Evolutionary conservation across 2,888 invertebrate species (phyloP).

Genomic region (Norana najaformis): DNA sequence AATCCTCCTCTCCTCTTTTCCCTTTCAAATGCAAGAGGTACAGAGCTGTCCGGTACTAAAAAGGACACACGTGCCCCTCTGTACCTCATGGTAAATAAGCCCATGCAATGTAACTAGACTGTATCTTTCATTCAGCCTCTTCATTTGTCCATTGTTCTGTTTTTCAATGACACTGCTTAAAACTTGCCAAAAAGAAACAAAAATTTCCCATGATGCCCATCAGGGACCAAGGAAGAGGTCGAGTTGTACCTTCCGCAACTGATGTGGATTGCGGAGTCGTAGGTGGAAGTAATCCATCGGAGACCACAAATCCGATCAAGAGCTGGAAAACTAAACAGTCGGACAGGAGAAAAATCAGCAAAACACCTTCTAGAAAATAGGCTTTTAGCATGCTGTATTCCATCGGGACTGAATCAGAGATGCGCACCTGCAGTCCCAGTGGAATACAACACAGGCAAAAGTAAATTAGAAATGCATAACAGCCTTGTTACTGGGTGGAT

Average conservation of each 20-base stretch:
- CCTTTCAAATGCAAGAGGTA: background rate
- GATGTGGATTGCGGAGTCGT: background rate
- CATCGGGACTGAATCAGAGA: background rate
- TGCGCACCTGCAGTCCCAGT: background rate
- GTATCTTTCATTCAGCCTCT: background rate
- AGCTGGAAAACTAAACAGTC: conserved; percentile 18
- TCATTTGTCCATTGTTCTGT: background rate
- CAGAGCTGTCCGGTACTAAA: background rate
- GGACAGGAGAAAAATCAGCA: background rate
- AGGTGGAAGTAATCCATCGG: conserved; percentile 16
- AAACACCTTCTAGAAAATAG: background rate
- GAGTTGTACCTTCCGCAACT: conserved; percentile 15
- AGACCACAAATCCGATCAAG: background rate
- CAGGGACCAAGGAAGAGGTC: background rate
- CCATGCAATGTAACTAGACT: background rate
- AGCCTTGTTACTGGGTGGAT: background rate
- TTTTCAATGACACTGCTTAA: background rate
- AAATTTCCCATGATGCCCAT: background rate
- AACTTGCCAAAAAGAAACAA: background rate
- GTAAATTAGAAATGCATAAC: conserved; percentile 7
- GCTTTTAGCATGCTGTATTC: background rate
- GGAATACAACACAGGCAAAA: conserved; percentile 9
- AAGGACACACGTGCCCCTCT: background rate
- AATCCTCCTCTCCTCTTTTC: background rate
- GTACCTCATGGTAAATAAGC: background rate